Conservation (phyloP, 2,888 invertebrate species). For the Pseudococcus viburni region DNA sequence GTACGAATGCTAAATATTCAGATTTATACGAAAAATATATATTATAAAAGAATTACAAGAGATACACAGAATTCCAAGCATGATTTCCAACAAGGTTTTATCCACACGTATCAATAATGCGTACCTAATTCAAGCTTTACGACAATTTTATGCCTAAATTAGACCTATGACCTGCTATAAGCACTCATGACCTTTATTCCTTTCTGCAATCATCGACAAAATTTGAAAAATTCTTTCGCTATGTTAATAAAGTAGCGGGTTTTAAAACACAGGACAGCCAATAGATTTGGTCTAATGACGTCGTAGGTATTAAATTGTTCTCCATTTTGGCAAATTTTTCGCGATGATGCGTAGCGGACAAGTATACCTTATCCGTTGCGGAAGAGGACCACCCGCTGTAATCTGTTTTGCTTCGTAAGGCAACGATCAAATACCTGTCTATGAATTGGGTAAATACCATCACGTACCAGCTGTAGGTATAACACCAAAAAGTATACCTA, state of each 20-base stretch:
- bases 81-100: background rate
- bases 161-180: background rate
- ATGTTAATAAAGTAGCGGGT: background rate
- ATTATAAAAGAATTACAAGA: constrained; percentile 3
- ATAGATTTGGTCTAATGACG: background rate
- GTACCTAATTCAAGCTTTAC: constrained; percentile 1
- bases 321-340: background rate
- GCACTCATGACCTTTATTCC: background rate
- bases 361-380: background rate
- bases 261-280: background rate
- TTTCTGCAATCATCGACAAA: background rate
- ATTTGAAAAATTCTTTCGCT: background rate
- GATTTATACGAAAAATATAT: background rate
- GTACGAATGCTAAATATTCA: background rate
- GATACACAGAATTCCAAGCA: background rate
- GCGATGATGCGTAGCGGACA: background rate
- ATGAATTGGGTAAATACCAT: constrained; percentile 20
- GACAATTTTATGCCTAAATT: constrained; percentile 18
- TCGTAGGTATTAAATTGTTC: background rate
- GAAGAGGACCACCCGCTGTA: constrained; percentile 31
- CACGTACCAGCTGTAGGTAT: background rate
- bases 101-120: background rate
- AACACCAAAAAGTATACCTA: background rate
- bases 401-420: constrained; percentile 4
- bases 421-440: background rate